Evolutionary conservation across 2,888 invertebrate genomes (phyloP).

Genomic region (Osedax frankpressi): DNA sequence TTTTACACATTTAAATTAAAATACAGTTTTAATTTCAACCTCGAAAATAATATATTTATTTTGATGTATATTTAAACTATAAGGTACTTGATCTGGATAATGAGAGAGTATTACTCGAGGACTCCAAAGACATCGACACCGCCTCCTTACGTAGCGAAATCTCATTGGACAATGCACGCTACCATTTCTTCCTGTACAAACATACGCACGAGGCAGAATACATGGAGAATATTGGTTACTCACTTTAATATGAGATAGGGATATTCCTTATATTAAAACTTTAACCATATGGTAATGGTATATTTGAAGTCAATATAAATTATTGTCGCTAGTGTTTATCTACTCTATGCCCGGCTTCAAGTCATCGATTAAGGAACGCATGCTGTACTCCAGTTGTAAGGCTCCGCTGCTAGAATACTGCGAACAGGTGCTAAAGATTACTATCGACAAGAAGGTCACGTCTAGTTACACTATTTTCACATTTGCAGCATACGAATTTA

Average conservation of each 20-base stretch:
- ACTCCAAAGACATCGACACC: slow-evolving; percentile 39
- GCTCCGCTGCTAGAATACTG: slow-evolving; percentile 71
- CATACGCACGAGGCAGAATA: slow-evolving; percentile 87
- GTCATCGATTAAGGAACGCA: slow-evolving; percentile 88
- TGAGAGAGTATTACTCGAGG: slow-evolving; percentile 59
- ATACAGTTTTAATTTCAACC: too few relatives aligned
- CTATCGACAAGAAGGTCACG: slow-evolving; percentile 77
- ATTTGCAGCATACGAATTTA: too few relatives aligned
- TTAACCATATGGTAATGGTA: too few relatives aligned
- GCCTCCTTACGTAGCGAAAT: slow-evolving; percentile 63
- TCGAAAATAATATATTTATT: too few relatives aligned
- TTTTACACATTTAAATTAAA: too few relatives aligned
- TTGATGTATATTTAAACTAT: too few relatives aligned
- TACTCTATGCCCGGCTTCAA: slow-evolving; percentile 96
- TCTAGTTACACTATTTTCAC: too few relatives aligned
- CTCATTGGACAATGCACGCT: slow-evolving; percentile 72
- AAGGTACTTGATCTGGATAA: slow-evolving; percentile 60
- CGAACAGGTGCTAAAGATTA: slow-evolving; percentile 60
- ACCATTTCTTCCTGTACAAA: slow-evolving; percentile 77
- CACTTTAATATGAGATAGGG: too few relatives aligned
- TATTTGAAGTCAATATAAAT: too few relatives aligned
- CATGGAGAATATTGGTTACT: slow-evolving; percentile 65
- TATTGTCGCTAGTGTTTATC: slow-evolving; percentile 64
- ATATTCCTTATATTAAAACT: too few relatives aligned
- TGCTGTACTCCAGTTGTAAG: slow-evolving; percentile 97